Base-by-base conservation (phyloP, 2,888 invertebrate genomes). In the Mesorhabditis spiculigera region DNA sequence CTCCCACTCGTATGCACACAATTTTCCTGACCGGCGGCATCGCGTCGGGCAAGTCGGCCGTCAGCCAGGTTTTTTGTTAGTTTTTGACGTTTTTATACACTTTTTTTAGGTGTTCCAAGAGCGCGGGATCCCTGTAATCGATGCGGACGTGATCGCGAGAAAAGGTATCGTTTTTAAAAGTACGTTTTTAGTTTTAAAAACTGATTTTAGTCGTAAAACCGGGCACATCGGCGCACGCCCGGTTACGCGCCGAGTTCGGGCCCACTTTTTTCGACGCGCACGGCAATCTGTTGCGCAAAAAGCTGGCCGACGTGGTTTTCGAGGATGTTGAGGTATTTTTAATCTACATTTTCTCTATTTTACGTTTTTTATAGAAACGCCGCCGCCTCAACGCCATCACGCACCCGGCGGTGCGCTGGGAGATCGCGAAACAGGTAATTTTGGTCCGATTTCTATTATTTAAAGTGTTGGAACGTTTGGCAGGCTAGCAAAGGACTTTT, bases 1-100 rank as follows among this genome's bases (percentile, higher is more conserved):
- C 28, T 28, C 28, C 28, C 28, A 28, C 28, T 63, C 65, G 67
- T 16, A 83, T 83, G 81, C 75, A 80, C 42, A 71, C 83, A 4
- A 78, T 84, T 58, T 84, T 81, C 5, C 74, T 84, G 43, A 83
- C 81, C 13, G 84, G 84, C 10, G 83, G 84, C 62, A 81, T 84
- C 8, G 82, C 82, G 42, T 78, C 79, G 5, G 84, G 84, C 4
- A 84, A 84, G 68, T 77, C 76, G 66, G 81, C 83, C 13, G 84
- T 79, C 4, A 74, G 79, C 5, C 70, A 63, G 50, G 67, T 75
- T 4, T 28, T 28, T 28, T 28, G 28, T 28, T 28, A 28, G 28
- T 28, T 28, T 28, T 28, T 28, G 3, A 28, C 28, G 28, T 28
- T 28, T 28, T 28, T 28, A 28, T 28, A 28, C 28, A 28, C 28